phyloP scores from a whole-genome alignment of 37 sponge, comb jelly and placozoan genomes.

The Petrosia ficiformis region DNA sequence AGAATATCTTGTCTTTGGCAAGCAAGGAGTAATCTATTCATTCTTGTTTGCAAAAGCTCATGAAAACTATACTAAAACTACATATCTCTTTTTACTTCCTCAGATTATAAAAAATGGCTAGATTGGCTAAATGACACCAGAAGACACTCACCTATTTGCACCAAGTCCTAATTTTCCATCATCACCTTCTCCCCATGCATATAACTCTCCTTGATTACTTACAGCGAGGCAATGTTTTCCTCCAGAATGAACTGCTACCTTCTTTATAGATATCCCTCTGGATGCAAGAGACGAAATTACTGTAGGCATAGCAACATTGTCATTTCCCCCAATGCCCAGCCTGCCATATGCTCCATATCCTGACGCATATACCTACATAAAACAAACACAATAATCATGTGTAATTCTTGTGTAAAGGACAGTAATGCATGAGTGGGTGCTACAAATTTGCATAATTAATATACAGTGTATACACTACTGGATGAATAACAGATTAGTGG shows the following conservation, averaged over 20 bases:
- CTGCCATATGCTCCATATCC: slow-evolving; percentile 91
- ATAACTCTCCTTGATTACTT: slow-evolving; percentile 76
- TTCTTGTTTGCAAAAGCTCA: no score
- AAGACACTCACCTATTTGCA: slow-evolving; percentile 53
- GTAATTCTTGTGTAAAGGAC: background rate
- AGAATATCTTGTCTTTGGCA: no score
- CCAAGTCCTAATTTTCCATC: slow-evolving; percentile 94
- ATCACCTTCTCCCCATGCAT: slow-evolving; percentile 96
- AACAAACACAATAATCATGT: background rate
- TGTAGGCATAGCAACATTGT: slow-evolving; percentile 68
- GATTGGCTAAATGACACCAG: background rate
- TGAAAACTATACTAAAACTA: no score
- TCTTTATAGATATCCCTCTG: slow-evolving; percentile 58
- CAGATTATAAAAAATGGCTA: no score
- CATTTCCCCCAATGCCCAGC: slow-evolving; percentile 81
- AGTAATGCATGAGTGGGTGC: background rate
- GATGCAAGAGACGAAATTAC: slow-evolving; percentile 53
- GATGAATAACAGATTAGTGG: no score
- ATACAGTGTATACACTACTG: no score
- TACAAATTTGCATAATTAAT: no score
- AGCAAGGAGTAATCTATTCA: no score
- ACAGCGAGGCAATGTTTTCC: slow-evolving; percentile 94
- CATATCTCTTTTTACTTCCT: no score
- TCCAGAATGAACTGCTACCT: slow-evolving; percentile 83
- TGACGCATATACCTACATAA: slow-evolving; percentile 78